A percentile compares a stretch with the other conserved stretches of the same genome.
phyloP scores from a whole-genome alignment of 2,888 invertebrate genomes.

The Conomelus anceps region DNA sequence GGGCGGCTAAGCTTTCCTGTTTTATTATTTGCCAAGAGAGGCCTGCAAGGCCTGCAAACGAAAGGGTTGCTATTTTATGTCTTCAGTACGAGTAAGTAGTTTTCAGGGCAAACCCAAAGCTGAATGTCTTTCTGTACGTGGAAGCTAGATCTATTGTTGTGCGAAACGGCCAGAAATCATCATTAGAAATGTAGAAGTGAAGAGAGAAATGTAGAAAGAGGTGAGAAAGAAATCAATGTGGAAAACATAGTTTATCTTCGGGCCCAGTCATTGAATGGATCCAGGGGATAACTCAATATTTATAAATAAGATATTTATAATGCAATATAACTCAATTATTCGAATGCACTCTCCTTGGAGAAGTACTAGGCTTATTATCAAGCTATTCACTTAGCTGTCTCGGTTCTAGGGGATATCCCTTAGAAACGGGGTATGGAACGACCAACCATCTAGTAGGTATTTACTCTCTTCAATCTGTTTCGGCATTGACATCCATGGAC shows the following conservation, averaged over 20 bases:
- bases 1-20: not conserved
- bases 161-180: not conserved
- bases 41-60: not conserved
- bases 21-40: slow-evolving; percentile 4
- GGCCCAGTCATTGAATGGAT: not conserved
- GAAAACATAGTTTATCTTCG: not conserved
- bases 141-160: not conserved
- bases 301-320: too few relatives aligned
- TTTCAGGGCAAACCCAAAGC: not conserved
- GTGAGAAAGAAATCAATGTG: not conserved
- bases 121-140: not conserved
- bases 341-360: too few relatives aligned
- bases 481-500: too few relatives aligned
- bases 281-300: not conserved
- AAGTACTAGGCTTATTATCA: too few relatives aligned
- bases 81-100: not conserved
- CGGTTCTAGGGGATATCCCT: too few relatives aligned
- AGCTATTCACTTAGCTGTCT: too few relatives aligned
- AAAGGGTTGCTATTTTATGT: slow-evolving; percentile 1
- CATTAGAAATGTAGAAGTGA: not conserved
- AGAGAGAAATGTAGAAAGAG: not conserved
- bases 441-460: too few relatives aligned
- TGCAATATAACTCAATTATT: too few relatives aligned
- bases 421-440: too few relatives aligned
- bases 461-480: too few relatives aligned